Evolutionary conservation across 2,888 invertebrate genomes (phyloP).

Genomic region (Heliconius ethilla): DNA sequence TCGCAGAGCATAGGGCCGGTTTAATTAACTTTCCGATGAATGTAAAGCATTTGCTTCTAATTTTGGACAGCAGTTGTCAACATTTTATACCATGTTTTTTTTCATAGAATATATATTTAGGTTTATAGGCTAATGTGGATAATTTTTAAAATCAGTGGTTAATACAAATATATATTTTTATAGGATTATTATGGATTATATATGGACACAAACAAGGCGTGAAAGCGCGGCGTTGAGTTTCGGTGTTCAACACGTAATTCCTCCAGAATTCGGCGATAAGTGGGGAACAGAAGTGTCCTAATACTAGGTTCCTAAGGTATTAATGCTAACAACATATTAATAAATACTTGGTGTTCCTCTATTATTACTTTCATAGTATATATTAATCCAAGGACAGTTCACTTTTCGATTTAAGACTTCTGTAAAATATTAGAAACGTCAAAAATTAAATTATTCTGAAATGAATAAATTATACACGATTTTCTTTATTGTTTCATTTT

Average conservation of each 20-base stretch:
- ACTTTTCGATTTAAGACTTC: no score
- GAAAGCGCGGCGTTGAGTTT: neutral
- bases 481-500: neutral
- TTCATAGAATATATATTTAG: neutral
- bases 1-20: conserved; percentile 60
- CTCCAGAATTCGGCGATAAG: neutral
- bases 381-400: no score
- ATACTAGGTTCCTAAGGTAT: neutral
- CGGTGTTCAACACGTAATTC: neutral
- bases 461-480: neutral
- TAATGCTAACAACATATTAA: neutral
- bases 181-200: neutral
- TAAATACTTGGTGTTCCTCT: neutral
- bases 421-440: neutral
- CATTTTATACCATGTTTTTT: conserved; percentile 50
- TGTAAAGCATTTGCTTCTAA: conserved; percentile 72
- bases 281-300: neutral
- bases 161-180: neutral
- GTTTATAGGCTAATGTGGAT: neutral
- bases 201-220: neutral
- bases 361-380: no score
- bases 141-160: no score
- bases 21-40: conserved; percentile 80
- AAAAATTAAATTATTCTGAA: neutral
- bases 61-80: conserved; percentile 62